phyloP scores from a whole-genome alignment of 1,140 invertebrate species.

The Brachionus paranguensis region DNA sequence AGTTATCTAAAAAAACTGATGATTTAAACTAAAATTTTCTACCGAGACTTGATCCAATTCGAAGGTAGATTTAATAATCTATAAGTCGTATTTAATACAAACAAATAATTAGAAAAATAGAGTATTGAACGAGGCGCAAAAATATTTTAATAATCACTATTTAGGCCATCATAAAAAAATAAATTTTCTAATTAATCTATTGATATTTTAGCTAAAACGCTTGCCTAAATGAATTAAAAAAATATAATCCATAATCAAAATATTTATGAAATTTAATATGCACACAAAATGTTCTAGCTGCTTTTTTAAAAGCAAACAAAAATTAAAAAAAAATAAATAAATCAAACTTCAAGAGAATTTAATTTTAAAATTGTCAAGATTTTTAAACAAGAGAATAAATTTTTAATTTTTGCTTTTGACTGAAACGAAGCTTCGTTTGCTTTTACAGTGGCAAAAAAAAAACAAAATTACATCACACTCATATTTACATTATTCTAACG shows the following conservation, averaged over 20 bases:
- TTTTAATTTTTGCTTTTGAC: no score
- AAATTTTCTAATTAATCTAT: not conserved
- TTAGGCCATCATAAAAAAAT: not conserved
- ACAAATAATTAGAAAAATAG: not conserved
- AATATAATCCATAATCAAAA: not conserved
- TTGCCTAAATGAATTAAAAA: not conserved
- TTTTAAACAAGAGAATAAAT: not conserved
- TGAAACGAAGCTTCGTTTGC: not conserved
- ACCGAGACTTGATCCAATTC: not conserved
- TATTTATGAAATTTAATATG: not conserved
- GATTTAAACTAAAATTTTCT: not conserved
- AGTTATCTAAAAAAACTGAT: not conserved
- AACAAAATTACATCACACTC: not conserved
- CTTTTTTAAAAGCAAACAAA: conserved; percentile 3
- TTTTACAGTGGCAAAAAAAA: not conserved
- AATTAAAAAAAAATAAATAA: not conserved
- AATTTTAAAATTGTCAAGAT: not conserved
- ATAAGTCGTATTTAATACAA: not conserved
- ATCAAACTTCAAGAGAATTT: not conserved
- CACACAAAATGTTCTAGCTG: not conserved
- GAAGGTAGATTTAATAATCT: not conserved
- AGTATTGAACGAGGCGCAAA: not conserved
- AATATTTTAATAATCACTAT: not conserved
- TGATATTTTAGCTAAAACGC: not conserved
- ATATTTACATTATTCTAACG: not conserved